Evolutionary conservation across 2,888 invertebrate species (phyloP).

Genomic region (Lithophane semibrunnea): DNA sequence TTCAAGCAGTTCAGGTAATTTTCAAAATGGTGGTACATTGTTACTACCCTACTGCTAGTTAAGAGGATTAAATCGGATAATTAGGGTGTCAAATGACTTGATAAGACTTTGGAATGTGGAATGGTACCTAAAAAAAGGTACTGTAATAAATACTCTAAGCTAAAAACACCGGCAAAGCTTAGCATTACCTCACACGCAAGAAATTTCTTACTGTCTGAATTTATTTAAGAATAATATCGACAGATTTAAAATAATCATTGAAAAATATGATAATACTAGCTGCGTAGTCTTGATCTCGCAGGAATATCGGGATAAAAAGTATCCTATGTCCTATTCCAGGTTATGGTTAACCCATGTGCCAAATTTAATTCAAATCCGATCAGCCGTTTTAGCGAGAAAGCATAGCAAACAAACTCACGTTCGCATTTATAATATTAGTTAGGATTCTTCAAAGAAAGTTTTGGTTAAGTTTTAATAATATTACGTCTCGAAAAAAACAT

Average conservation of each 20-base stretch:
- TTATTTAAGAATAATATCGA: background rate
- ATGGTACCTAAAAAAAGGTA: background rate
- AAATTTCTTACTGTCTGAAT: background rate
- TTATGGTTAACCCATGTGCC: too few relatives aligned
- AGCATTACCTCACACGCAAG: background rate
- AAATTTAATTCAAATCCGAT: too few relatives aligned
- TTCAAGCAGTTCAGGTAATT: background rate
- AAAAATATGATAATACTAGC: too few relatives aligned
- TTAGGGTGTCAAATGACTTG: background rate
- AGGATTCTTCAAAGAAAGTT: background rate
- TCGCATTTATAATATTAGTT: too few relatives aligned
- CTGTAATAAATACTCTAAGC: too few relatives aligned
- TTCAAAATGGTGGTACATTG: constrained; percentile 1
- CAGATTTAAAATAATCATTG: background rate
- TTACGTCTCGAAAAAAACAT: constrained; percentile 11
- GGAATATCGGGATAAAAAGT: too few relatives aligned
- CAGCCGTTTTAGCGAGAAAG: too few relatives aligned
- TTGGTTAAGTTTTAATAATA: background rate
- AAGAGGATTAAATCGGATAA: background rate
- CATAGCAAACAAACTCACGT: too few relatives aligned
- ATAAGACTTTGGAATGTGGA: background rate
- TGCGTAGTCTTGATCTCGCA: too few relatives aligned
- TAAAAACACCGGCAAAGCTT: background rate
- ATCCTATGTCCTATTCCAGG: too few relatives aligned
- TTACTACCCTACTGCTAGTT: background rate